Evolutionary conservation across 2,888 invertebrate species (phyloP).

Genomic region (Pilophorus perplexus): DNA sequence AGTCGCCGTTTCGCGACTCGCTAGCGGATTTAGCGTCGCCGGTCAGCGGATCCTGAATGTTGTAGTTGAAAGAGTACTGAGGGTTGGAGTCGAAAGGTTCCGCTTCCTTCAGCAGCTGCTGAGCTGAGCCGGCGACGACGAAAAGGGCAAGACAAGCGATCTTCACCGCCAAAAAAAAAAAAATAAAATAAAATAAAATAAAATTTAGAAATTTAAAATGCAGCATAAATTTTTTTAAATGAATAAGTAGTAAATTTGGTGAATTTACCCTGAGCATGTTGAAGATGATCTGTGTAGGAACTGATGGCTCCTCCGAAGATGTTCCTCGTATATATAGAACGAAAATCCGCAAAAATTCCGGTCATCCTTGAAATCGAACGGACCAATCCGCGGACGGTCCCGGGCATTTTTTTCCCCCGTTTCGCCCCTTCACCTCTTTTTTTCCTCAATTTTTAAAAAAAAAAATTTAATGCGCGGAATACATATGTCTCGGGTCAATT

Average conservation of each 20-base stretch:
- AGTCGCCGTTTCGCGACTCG: slow-evolving; percentile 29
- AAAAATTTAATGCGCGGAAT: too few relatives aligned
- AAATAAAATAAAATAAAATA: neutral
- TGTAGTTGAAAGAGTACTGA: slow-evolving; percentile 35
- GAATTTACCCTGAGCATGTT: slow-evolving; percentile 33
- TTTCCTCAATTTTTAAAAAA: slow-evolving; percentile 1
- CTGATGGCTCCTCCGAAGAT: slow-evolving; percentile 9
- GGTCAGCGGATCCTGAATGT: slow-evolving; percentile 37
- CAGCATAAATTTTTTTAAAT: neutral
- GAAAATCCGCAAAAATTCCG: neutral
- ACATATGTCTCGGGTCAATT: too few relatives aligned
- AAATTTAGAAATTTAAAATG: neutral
- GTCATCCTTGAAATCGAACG: slow-evolving; percentile 22
- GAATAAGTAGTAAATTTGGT: neutral
- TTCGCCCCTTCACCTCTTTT: slow-evolving; percentile 13
- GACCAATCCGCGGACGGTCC: too few relatives aligned
- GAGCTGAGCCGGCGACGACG: slow-evolving; percentile 25
- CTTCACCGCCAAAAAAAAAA: neutral
- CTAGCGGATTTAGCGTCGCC: slow-evolving; percentile 24
- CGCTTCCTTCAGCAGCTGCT: slow-evolving; percentile 21
- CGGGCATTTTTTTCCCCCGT: neutral
- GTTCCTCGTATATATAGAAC: slow-evolving; percentile 17
- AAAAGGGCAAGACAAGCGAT: slow-evolving; percentile 35
- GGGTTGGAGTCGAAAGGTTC: slow-evolving; percentile 36
- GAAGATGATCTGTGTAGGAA: slow-evolving; percentile 11